A percentile compares a stretch with the other conserved stretches of the same genome.
These are phyloP conservation scores for Magallana ariakensis DNA, from an alignment of 1,140 invertebrate species.

Conservation along the genomic window DNA sequence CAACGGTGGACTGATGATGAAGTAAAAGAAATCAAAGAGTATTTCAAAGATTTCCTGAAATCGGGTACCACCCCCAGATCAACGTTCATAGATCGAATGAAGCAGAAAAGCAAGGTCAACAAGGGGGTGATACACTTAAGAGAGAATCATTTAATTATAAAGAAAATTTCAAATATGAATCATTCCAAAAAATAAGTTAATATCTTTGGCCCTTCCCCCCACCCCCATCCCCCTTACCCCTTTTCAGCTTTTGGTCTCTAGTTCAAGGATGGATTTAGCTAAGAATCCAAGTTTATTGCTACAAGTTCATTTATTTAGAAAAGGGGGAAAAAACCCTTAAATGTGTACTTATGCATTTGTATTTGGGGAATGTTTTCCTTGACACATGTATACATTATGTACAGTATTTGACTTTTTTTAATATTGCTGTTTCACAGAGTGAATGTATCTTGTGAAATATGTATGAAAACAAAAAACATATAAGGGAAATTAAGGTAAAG, in stretches of 20 bases:
- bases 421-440: too few species aligned
- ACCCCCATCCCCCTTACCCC: neutral
- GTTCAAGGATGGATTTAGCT: neutral
- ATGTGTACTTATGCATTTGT: conserved; percentile 10
- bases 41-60: conserved; percentile 40
- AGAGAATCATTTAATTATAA: conserved; percentile 42
- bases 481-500: neutral
- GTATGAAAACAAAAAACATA: too few species aligned
- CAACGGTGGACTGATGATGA: conserved; percentile 42
- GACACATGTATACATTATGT: neutral
- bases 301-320: too few species aligned
- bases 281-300: neutral
- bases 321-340: conserved; percentile 1
- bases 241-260: neutral
- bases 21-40: conserved; percentile 40
- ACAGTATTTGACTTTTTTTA: too few species aligned
- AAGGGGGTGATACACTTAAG: conserved; percentile 16
- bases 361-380: conserved; percentile 16
- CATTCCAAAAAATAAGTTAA: conserved; percentile 37
- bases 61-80: conserved; percentile 42
- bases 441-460: too few species aligned
- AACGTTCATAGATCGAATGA: conserved; percentile 39
- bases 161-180: conserved; percentile 49
- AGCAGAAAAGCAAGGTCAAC: conserved; percentile 40
- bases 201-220: conserved; percentile 6